Evolutionary conservation across 2,113 vertebrate genomes (phyloP).

Genomic region (Bubo blakistoni): DNA sequence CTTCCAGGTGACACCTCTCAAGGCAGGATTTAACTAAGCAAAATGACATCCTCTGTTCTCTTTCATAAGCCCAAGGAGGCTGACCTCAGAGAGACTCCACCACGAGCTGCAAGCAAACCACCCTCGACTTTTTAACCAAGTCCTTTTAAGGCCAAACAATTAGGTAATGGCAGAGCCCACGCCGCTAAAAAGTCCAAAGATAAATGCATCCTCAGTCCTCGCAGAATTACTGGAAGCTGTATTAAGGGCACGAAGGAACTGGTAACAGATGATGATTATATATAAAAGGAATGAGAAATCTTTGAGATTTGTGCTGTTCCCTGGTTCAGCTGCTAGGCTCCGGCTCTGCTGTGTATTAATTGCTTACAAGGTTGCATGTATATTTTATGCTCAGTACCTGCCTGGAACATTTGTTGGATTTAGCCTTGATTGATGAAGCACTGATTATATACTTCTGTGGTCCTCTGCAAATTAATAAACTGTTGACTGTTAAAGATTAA

Average conservation of each 20-base stretch:
- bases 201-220: not conserved
- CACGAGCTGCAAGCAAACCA: fast-evolving
- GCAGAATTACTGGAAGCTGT: constrained; percentile 3
- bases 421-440: constrained; percentile 65
- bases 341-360: constrained; percentile 44
- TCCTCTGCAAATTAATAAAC: constrained; percentile 62
- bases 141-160: constrained; percentile 10
- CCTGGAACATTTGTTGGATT: constrained; percentile 65
- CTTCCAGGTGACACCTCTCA: fast-evolving
- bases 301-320: constrained; percentile 26
- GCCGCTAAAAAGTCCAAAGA: not conserved
- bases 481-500: constrained; percentile 67
- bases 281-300: constrained; percentile 49
- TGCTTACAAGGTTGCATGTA: constrained; percentile 60
- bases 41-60: fast-evolving
- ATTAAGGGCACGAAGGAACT: not conserved
- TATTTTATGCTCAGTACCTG: constrained; percentile 64
- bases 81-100: not conserved
- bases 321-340: not conserved
- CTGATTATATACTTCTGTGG: constrained; percentile 64
- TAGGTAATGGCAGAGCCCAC: not conserved
- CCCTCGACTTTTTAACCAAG: not conserved
- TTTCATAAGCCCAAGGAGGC: not conserved
- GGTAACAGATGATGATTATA: constrained; percentile 41
- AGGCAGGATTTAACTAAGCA: not conserved